Evolutionary conservation across 2,113 vertebrate species (phyloP).

Genomic region (Oreocharis arfaki): DNA sequence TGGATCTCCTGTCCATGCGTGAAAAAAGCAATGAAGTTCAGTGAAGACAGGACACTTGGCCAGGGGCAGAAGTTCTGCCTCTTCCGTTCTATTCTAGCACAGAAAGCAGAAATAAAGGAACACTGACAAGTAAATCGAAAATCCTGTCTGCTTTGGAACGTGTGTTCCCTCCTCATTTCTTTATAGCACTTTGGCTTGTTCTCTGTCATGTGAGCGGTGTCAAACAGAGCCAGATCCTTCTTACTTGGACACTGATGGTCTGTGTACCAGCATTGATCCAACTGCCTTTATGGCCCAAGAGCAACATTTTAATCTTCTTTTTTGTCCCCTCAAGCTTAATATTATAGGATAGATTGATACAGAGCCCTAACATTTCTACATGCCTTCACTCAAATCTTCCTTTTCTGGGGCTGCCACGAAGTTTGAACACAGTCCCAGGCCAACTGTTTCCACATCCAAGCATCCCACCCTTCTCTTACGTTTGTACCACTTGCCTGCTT

Average conservation of each 20-base stretch:
- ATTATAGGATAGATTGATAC: background rate
- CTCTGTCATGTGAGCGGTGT: background rate
- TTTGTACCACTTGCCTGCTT: conserved; percentile 50
- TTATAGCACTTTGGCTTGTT: background rate
- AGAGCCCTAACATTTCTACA: background rate
- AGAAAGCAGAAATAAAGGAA: conserved; percentile 21
- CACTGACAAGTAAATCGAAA: background rate
- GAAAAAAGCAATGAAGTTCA: background rate
- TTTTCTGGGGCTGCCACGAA: background rate
- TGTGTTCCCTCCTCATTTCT: background rate
- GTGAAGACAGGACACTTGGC: background rate
- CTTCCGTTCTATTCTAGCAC: background rate
- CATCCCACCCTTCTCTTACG: conserved; percentile 36
- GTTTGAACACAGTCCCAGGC: background rate
- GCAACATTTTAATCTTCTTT: background rate
- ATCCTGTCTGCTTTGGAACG: background rate
- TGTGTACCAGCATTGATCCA: background rate
- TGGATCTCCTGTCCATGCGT: background rate
- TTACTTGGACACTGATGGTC: background rate
- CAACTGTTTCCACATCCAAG: conserved; percentile 25
- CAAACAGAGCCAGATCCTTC: background rate
- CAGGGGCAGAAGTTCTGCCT: background rate
- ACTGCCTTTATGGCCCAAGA: background rate
- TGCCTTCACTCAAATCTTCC: background rate
- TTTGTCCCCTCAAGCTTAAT: background rate